A percentile compares a stretch with the other conserved stretches of the same genome.
Conservation (phyloP, 2,113 vertebrate species). For the Paedocypris sp. region DNA sequence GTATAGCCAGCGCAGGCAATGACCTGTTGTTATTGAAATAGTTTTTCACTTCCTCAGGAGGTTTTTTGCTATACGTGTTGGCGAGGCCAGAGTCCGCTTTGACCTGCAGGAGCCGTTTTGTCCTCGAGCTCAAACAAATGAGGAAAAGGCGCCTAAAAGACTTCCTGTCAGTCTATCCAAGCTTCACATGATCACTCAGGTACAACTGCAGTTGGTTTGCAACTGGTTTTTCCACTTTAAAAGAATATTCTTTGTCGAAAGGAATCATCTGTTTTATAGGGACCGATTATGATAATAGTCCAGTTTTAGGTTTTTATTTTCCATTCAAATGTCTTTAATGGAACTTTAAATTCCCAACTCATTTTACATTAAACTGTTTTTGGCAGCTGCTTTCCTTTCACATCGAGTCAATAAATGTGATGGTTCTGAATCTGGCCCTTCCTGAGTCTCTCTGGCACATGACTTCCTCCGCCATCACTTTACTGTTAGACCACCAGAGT, state of each 20-base stretch:
- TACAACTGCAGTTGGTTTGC: slow-evolving; percentile 34
- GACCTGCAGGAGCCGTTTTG: slow-evolving; percentile 70
- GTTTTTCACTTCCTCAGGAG: slow-evolving; percentile 55
- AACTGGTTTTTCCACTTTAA: too few relatives aligned
- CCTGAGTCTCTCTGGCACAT: slow-evolving; percentile 93
- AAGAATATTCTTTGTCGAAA: too few relatives aligned
- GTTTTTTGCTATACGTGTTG: slow-evolving; percentile 83
- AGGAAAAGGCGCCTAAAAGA: slow-evolving; percentile 44
- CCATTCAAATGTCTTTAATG: not conserved
- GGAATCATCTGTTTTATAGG: too few relatives aligned
- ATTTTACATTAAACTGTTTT: not conserved
- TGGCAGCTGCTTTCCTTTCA: slow-evolving; percentile 80
- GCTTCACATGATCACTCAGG: slow-evolving; percentile 79
- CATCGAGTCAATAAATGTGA: slow-evolving; percentile 82
- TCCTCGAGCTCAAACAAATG: slow-evolving; percentile 29
- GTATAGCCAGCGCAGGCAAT: not conserved
- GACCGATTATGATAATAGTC: too few relatives aligned
- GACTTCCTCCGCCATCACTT: slow-evolving; percentile 70
- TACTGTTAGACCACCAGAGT: slow-evolving; percentile 74
- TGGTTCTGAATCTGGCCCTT: slow-evolving; percentile 81
- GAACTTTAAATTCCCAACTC: slow-evolving; percentile 2
- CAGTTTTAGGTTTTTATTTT: too few relatives aligned
- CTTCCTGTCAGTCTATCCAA: slow-evolving; percentile 62
- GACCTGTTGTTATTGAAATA: not conserved
- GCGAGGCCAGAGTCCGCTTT: slow-evolving; percentile 76